A percentile compares a stretch with the other conserved stretches of the same genome.
Conservation (phyloP, 2,113 vertebrate species). For the Gnathochromis pfefferi region DNA sequence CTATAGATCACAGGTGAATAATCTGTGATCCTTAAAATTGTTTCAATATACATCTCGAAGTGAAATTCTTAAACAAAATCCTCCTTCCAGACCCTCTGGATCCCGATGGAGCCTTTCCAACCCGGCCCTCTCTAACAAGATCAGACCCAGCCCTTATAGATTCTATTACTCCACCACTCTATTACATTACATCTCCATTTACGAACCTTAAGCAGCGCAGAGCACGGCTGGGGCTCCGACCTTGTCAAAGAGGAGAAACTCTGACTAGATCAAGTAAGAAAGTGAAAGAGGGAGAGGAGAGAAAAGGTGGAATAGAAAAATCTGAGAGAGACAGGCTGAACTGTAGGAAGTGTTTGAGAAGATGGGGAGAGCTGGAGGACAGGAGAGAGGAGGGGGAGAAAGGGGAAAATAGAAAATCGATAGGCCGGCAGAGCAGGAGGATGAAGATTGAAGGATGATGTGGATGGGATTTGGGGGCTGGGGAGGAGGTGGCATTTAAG, state of each 20-base stretch:
- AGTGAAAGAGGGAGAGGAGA: constrained; percentile 5
- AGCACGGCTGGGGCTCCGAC: constrained; percentile 56
- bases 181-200: constrained; percentile 77
- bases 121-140: constrained; percentile 60
- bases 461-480: constrained; percentile 41
- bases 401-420: constrained; percentile 68
- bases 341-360: constrained; percentile 35
- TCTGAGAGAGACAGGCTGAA: not conserved
- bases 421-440: constrained; percentile 49
- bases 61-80: constrained; percentile 14
- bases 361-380: constrained; percentile 34
- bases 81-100: not conserved
- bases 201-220: constrained; percentile 65
- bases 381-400: not conserved
- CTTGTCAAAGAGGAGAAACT: constrained; percentile 70
- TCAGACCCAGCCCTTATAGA: constrained; percentile 66
- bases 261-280: constrained; percentile 31
- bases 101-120: constrained; percentile 47
- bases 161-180: constrained; percentile 69
- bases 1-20: not conserved
- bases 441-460: constrained; percentile 68
- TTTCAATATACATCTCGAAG: not conserved
- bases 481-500: constrained; percentile 21
- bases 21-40: not conserved
- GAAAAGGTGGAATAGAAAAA: not conserved